Conservation (phyloP, 2,113 vertebrate genomes). For the Zosterops japonicus region DNA sequence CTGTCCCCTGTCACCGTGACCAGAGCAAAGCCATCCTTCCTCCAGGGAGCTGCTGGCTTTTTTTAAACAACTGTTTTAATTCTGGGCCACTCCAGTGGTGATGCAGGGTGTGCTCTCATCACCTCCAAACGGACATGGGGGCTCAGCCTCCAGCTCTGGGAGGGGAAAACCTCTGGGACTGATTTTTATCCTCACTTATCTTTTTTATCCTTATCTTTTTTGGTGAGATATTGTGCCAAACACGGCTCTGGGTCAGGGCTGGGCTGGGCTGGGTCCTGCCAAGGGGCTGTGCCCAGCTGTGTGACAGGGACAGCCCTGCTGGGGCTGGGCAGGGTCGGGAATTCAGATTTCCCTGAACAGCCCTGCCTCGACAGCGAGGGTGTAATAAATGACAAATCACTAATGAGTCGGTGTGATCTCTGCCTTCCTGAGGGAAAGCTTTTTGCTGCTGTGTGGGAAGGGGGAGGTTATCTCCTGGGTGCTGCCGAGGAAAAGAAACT, state of each 20-base stretch:
- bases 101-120: rapidly evolving
- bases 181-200: not conserved
- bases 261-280: not conserved
- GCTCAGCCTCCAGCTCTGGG: not conserved
- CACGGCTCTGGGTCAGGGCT: not conserved
- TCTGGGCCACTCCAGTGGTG: not conserved
- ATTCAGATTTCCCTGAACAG: not conserved
- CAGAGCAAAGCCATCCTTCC: not conserved
- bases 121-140: rapidly evolving
- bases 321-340: not conserved
- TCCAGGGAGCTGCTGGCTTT: not conserved
- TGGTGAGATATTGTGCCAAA: not conserved
- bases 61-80: not conserved
- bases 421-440: not conserved
- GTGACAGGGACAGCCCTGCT: rapidly evolving
- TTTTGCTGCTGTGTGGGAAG: not conserved
- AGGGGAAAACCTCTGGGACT: not conserved
- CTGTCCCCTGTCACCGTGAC: rapidly evolving
- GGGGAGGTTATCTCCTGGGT: not conserved
- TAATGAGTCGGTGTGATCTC: not conserved
- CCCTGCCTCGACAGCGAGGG: not conserved
- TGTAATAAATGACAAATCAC: not conserved
- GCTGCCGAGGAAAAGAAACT: not conserved
- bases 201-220: not conserved
- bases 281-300: not conserved